Evolutionary conservation across 2,888 invertebrate genomes (phyloP).

Genomic region (Latrodectus hesperus): DNA sequence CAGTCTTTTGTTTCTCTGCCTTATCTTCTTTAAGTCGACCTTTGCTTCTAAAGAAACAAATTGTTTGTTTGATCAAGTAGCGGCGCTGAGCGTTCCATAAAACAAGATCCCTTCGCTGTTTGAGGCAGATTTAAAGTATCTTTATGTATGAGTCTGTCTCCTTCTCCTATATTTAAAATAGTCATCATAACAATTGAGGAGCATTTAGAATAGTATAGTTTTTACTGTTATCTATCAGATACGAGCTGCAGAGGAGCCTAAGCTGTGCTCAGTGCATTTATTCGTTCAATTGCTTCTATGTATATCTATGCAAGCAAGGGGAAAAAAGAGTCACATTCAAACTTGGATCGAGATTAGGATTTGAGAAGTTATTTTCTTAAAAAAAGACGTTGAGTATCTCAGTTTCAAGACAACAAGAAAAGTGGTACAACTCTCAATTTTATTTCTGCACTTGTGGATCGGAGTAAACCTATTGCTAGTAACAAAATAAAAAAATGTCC

Average conservation of each 20-base stretch:
- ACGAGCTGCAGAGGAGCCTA: not conserved
- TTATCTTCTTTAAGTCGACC: conserved; percentile 20
- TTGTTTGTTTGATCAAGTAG: conserved; percentile 59
- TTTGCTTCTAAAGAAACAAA: conserved; percentile 35
- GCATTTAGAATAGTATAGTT: conserved; percentile 46
- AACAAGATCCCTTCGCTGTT: conserved; percentile 46
- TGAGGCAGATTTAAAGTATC: conserved; percentile 49
- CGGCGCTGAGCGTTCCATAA: not conserved
- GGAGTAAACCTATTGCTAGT: too few species aligned
- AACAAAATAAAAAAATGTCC: too few species aligned
- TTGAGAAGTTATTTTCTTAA: too few species aligned
- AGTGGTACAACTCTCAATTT: too few species aligned
- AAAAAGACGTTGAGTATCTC: too few species aligned
- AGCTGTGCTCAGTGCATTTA: not conserved
- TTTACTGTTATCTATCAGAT: not conserved
- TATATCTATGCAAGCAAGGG: too few species aligned
- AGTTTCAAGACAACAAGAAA: too few species aligned
- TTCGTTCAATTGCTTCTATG: too few species aligned
- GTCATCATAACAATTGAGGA: conserved; percentile 55
- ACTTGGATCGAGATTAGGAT: too few species aligned
- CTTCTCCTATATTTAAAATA: conserved; percentile 28
- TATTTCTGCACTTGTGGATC: too few species aligned
- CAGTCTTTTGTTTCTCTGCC: conserved; percentile 2
- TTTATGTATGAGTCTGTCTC: conserved; percentile 6
- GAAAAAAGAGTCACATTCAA: too few species aligned